Evolutionary conservation across 2,888 invertebrate genomes (phyloP).

Genomic region (Drosophila buzzatii): DNA sequence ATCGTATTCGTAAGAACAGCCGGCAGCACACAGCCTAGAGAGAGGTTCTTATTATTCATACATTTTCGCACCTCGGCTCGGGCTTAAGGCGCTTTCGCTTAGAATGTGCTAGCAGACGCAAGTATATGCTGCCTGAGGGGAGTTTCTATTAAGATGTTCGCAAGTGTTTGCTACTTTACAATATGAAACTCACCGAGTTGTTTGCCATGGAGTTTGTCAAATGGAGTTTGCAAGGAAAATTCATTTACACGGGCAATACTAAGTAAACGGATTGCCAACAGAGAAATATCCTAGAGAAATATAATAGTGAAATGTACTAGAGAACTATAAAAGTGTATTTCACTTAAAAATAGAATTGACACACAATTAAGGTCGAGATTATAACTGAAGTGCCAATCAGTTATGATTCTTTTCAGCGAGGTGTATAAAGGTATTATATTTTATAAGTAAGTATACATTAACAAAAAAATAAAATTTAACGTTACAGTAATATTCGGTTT

Average conservation of each 20-base stretch:
- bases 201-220: not conserved
- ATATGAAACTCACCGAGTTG: slow-evolving; percentile 18
- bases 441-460: too few species aligned
- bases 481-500: too few species aligned
- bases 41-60: slow-evolving; percentile 8
- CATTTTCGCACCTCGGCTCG: slow-evolving; percentile 3
- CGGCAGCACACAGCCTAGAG: not conserved
- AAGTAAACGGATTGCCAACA: not conserved
- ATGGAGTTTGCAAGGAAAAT: not conserved
- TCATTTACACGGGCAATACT: not conserved
- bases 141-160: not conserved
- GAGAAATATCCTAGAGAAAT: too few species aligned
- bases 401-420: too few species aligned
- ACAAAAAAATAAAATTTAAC: too few species aligned
- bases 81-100: not conserved
- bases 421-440: too few species aligned
- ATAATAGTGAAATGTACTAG: too few species aligned
- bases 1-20: slow-evolving; percentile 36
- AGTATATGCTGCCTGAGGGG: not conserved
- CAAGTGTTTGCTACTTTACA: slow-evolving; percentile 4
- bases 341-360: too few species aligned
- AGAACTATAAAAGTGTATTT: too few species aligned
- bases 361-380: too few species aligned
- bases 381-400: too few species aligned
- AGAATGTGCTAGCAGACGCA: not conserved